These are phyloP conservation scores for Chironomus tentans DNA, from an alignment of 2,888 invertebrate genomes.

Conservation along the genomic window DNA sequence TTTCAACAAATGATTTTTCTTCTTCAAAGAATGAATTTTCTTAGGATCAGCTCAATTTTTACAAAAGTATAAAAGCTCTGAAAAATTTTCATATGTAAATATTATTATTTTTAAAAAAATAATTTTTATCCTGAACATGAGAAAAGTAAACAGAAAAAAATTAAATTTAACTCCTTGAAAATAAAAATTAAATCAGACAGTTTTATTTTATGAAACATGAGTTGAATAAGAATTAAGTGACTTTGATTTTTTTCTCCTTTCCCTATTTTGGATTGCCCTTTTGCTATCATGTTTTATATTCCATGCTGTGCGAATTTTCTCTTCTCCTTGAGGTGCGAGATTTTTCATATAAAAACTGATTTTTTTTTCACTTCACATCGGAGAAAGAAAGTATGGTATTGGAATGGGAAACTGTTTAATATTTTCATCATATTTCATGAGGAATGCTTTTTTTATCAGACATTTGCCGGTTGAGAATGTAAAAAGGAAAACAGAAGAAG, in stretches of 20 bases:
- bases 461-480: background rate
- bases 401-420: slow-evolving; percentile 9
- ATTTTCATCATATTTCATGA: slow-evolving; percentile 24
- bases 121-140: too few relatives aligned
- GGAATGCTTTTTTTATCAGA: slow-evolving; percentile 17
- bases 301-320: too few relatives aligned
- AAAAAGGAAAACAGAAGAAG: background rate
- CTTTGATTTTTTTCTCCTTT: background rate
- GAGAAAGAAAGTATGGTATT: background rate
- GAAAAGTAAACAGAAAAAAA: too few relatives aligned
- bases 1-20: too few relatives aligned
- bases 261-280: too few relatives aligned
- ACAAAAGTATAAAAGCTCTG: too few relatives aligned
- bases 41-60: too few relatives aligned
- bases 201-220: background rate
- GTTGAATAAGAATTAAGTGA: background rate
- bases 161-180: too few relatives aligned
- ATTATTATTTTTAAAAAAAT: too few relatives aligned
- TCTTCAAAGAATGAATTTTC: too few relatives aligned
- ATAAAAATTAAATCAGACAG: slow-evolving; percentile 9
- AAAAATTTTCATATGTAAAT: too few relatives aligned
- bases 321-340: background rate
- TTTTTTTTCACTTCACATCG: background rate
- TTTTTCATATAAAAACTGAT: background rate
- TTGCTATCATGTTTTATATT: too few relatives aligned